phyloP scores from a whole-genome alignment of 1,140 invertebrate species.

The Habropoda laboriosa region DNA sequence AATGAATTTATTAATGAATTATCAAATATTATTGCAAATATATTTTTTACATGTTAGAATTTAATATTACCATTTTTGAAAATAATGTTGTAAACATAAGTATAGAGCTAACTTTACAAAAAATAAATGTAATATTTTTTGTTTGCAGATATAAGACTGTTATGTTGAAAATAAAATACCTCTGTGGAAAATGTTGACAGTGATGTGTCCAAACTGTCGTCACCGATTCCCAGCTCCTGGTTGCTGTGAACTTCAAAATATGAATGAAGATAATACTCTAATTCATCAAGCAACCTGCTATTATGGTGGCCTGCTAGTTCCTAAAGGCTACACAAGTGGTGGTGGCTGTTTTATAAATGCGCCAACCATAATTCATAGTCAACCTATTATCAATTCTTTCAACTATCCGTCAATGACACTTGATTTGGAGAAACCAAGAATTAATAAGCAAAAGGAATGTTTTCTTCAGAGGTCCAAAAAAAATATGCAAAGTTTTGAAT shows the following conservation, averaged over 20 bases:
- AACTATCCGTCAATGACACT: slow-evolving; percentile 13
- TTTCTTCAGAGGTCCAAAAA: neutral
- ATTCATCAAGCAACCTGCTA: slow-evolving; percentile 50
- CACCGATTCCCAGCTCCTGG: slow-evolving; percentile 81
- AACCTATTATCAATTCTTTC: slow-evolving; percentile 63
- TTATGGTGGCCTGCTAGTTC: slow-evolving; percentile 58
- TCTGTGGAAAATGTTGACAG: slow-evolving; percentile 72
- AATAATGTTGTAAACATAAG: neutral
- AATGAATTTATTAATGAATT: too few relatives aligned
- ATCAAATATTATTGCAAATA: neutral
- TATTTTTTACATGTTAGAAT: neutral
- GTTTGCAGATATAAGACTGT: slow-evolving; percentile 41
- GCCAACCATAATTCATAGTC: slow-evolving; percentile 66
- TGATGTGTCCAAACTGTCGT: slow-evolving; percentile 86
- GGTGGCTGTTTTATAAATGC: slow-evolving; percentile 70
- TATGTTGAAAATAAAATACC: slow-evolving; percentile 34
- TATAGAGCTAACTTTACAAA: neutral
- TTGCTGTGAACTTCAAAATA: slow-evolving; percentile 60
- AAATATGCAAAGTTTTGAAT: neutral
- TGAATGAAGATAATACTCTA: slow-evolving; percentile 8
- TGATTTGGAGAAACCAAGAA: slow-evolving; percentile 25
- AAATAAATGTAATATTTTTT: slow-evolving; percentile 15
- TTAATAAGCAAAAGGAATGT: slow-evolving; percentile 17
- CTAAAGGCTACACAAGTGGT: slow-evolving; percentile 63
- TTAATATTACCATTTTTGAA: neutral